These are phyloP conservation scores for Suricata suricatta DNA, from an alignment of 2,113 vertebrate species.

Conservation along the genomic window DNA sequence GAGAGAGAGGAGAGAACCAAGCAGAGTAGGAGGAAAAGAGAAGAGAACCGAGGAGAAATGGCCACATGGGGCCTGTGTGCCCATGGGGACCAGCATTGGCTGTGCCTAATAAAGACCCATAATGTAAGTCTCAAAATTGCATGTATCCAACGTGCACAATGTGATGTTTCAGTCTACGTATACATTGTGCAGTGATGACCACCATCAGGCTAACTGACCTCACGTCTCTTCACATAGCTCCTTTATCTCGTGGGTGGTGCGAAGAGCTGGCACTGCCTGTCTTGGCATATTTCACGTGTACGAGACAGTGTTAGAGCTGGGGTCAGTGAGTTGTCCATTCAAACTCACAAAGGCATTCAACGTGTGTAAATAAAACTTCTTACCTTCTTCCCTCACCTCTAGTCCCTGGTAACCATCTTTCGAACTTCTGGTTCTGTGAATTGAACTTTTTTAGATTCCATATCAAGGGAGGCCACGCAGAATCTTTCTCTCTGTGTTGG, in stretches of 20 bases:
- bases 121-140: no score
- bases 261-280: neutral
- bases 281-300: neutral
- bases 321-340: neutral
- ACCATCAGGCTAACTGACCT: neutral
- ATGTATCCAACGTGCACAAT: neutral
- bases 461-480: neutral
- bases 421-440: neutral
- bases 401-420: no score
- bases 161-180: accelerated
- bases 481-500: neutral
- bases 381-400: accelerated
- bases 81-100: accelerated
- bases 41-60: neutral
- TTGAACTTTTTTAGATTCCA: neutral
- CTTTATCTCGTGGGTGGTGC: no score
- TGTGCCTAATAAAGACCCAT: accelerated
- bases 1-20: accelerated
- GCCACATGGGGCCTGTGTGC: accelerated
- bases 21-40: no score
- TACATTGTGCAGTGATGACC: no score
- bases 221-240: neutral
- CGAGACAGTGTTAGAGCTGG: no score
- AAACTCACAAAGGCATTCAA: neutral
- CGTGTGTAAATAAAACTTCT: no score